Conservation (phyloP, 2,113 vertebrate species). For the Bubo blakistoni region DNA sequence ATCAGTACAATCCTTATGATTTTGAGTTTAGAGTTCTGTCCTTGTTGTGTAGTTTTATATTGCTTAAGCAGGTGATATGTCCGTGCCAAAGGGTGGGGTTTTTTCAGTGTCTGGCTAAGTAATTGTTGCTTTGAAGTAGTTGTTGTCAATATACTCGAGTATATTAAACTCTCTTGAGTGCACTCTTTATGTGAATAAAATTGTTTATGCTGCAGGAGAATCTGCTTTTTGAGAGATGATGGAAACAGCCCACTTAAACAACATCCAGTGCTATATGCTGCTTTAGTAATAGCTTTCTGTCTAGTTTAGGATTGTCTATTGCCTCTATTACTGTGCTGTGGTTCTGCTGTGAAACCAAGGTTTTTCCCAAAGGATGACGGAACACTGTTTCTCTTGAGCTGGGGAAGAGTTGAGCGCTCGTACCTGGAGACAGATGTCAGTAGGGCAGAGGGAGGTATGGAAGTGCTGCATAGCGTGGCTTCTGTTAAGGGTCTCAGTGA, state of each 20-base stretch:
- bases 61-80: neutral
- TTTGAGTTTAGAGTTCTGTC: neutral
- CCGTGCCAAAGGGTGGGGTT: neutral
- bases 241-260: neutral
- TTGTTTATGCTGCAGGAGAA: constrained; percentile 4
- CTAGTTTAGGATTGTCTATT: constrained; percentile 20
- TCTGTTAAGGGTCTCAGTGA: neutral
- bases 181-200: constrained; percentile 1
- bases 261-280: neutral
- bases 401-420: fast-evolving
- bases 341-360: neutral
- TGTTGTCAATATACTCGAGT: neutral
- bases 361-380: neutral
- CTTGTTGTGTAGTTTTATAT: neutral
- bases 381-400: neutral
- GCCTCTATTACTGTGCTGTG: neutral
- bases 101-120: neutral
- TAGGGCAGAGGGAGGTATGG: neutral
- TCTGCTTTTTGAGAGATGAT: constrained; percentile 21
- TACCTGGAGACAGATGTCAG: neutral
- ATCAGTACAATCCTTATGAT: neutral
- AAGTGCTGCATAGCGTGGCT: neutral
- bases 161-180: constrained; percentile 3
- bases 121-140: neutral
- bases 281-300: constrained; percentile 11